phyloP scores from a whole-genome alignment of 2,113 vertebrate genomes.

The Mormoops blainvillei region DNA sequence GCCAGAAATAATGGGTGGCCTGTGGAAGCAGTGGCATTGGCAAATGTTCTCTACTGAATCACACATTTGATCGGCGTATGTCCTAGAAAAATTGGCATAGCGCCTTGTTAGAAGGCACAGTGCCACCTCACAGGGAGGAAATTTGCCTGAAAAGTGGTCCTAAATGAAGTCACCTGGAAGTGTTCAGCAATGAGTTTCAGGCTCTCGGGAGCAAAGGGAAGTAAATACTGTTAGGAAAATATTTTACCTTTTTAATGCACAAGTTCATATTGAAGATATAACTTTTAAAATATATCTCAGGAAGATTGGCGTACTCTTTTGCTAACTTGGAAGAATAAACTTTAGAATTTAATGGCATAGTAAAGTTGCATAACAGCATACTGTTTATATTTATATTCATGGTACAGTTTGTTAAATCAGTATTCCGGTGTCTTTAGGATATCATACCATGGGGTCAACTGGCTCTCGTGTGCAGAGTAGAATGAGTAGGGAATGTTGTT shows the following conservation, averaged over 20 bases:
- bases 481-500: not conserved
- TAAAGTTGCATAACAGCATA: not conserved
- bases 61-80: slow-evolving; percentile 64
- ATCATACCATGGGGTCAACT: not conserved
- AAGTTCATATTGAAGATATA: not conserved
- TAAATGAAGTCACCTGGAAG: slow-evolving; percentile 66
- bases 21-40: slow-evolving; percentile 49
- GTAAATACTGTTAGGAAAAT: slow-evolving; percentile 39
- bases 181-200: slow-evolving; percentile 50
- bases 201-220: slow-evolving; percentile 17
- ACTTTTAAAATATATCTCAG: slow-evolving; percentile 1
- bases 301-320: not conserved
- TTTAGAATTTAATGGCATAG: slow-evolving; percentile 10
- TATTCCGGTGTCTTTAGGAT: not conserved
- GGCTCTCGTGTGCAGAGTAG: not conserved
- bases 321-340: not conserved
- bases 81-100: slow-evolving; percentile 67
- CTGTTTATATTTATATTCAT: not conserved
- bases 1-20: slow-evolving; percentile 44
- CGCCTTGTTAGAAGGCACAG: slow-evolving; percentile 46
- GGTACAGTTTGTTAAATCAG: not conserved
- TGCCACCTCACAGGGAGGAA: slow-evolving; percentile 59
- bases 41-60: not conserved
- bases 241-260: slow-evolving; percentile 43
- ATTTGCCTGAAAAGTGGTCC: slow-evolving; percentile 62